Evolutionary conservation across 2,888 invertebrate genomes (phyloP).

Genomic region (Acronicta alni): DNA sequence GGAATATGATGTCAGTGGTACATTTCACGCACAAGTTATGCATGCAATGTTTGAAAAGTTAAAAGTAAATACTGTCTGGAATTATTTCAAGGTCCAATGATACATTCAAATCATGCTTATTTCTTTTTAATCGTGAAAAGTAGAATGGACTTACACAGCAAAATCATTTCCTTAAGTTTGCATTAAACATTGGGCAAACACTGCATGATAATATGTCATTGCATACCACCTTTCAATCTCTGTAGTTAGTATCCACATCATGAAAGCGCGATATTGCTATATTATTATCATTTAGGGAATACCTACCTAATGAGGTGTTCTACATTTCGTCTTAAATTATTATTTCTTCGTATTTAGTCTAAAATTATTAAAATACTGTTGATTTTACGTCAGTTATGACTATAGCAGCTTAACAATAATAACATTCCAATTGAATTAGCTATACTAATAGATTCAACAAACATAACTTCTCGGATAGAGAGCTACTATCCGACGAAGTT

Average conservation of each 20-base stretch:
- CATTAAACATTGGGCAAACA: constrained; percentile 16
- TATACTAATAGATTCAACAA: constrained; percentile 12
- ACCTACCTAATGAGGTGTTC: background rate
- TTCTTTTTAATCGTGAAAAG: constrained; percentile 4
- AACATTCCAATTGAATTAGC: constrained; percentile 4
- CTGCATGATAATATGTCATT: constrained; percentile 39
- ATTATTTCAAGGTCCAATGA: too few relatives aligned
- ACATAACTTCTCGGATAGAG: constrained; percentile 78
- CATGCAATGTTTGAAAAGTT: too few relatives aligned
- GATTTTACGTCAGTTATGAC: background rate
- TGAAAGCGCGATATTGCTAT: constrained; percentile 1
- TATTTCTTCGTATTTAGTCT: too few relatives aligned
- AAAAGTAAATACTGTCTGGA: too few relatives aligned
- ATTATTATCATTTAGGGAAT: background rate
- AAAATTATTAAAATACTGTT: background rate
- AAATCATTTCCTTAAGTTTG: constrained; percentile 2
- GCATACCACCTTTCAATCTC: constrained; percentile 43
- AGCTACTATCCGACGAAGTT: constrained; percentile 81
- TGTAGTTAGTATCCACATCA: constrained; percentile 23
- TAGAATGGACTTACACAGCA: background rate
- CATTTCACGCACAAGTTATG: too few relatives aligned
- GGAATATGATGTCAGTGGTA: too few relatives aligned
- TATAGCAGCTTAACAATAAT: background rate
- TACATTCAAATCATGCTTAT: constrained; percentile 16
- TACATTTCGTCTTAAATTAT: background rate